Conservation (phyloP, 2,113 vertebrate species). For the Manacus vitellinus region DNA sequence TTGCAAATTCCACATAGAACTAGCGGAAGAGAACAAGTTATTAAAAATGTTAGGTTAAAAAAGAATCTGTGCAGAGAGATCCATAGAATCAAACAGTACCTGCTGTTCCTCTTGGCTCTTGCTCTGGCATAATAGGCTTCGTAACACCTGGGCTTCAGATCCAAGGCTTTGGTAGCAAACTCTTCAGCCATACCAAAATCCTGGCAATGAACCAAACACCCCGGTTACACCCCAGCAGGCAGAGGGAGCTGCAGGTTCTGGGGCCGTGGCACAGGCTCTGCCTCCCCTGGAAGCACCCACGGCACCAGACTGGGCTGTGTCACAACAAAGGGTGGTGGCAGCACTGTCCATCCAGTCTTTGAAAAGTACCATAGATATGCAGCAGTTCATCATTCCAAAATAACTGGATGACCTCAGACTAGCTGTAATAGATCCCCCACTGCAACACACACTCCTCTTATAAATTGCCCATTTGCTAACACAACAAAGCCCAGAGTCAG, state of each 20-base stretch:
- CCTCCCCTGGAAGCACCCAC: fast-evolving
- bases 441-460: fast-evolving
- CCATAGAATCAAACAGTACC: constrained; percentile 72
- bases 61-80: not conserved
- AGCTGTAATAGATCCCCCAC: not conserved
- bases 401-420: not conserved
- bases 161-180: constrained; percentile 95
- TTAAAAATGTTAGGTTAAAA: not conserved
- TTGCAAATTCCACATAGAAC: not conserved
- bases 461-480: not conserved
- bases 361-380: not conserved
- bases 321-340: too few species aligned
- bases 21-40: not conserved
- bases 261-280: not conserved
- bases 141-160: constrained; percentile 95
- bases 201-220: constrained; percentile 63
- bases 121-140: constrained; percentile 97
- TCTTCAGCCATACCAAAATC: constrained; percentile 99
- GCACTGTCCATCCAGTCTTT: not conserved
- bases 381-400: not conserved
- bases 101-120: constrained; percentile 97
- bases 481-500: not conserved
- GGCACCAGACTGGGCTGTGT: not conserved
- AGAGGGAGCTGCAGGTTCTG: not conserved
- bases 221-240: fast-evolving